These are phyloP conservation scores for Tetramorium alpestre DNA, from an alignment of 1,140 invertebrate genomes.

Conservation along the genomic window DNA sequence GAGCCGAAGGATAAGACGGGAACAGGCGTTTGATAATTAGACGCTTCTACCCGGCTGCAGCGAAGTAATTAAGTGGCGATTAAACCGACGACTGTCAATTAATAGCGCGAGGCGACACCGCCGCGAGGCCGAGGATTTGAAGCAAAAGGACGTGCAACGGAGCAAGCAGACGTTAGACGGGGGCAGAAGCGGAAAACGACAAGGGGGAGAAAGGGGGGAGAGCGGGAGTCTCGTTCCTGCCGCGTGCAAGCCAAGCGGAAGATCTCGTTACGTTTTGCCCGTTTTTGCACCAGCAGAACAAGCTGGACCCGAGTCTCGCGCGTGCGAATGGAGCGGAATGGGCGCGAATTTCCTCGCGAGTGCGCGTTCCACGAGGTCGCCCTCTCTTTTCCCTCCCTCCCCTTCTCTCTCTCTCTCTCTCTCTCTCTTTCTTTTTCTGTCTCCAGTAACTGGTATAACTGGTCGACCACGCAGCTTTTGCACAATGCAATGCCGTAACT, in stretches of 20 bases:
- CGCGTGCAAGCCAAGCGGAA: conserved; percentile 63
- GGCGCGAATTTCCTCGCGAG: conserved; percentile 70
- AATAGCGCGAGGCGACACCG: conserved; percentile 31
- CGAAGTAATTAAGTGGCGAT: conserved; percentile 53
- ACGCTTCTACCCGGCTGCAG: neutral
- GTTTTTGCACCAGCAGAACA: conserved; percentile 20
- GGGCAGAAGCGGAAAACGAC: neutral
- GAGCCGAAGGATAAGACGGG: conserved; percentile 2
- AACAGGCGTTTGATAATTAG: conserved; percentile 43
- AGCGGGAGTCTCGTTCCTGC: conserved; percentile 42
- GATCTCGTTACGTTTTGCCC: conserved; percentile 69
- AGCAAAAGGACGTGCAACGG: conserved; percentile 10
- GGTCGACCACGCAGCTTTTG: conserved; percentile 35
- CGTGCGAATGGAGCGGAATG: conserved; percentile 73
- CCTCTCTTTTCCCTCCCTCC: neutral
- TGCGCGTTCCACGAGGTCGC: conserved; percentile 22
- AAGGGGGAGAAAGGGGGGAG: neutral
- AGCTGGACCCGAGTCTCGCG: conserved; percentile 18
- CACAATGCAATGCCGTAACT: conserved; percentile 21
- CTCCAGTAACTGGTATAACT: conserved; percentile 61
- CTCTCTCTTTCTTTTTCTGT: neutral
- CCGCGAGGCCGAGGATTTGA: neutral
- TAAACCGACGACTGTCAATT: conserved; percentile 55
- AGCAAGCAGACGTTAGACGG: conserved; percentile 1
- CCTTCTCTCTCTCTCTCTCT: neutral